Evolutionary conservation across 2,797 vertebrate genomes (phyloP).

Genomic region (Chaetodon trifasciatus): DNA sequence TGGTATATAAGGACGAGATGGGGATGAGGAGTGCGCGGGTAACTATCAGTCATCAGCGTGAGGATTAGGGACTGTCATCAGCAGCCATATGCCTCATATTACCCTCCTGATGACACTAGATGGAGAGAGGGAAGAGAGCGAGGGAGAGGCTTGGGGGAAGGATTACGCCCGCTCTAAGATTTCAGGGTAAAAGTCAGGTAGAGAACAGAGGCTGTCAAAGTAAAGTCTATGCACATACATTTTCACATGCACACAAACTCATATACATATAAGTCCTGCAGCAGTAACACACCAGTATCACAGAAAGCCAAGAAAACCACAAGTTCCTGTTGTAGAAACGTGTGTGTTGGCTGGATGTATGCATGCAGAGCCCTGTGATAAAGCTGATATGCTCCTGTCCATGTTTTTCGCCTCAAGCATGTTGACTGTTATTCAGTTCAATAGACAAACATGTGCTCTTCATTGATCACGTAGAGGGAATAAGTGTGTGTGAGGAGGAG

Average conservation of each 20-base stretch:
- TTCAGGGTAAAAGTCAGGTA: slow-evolving; percentile 81
- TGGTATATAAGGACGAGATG: slow-evolving; percentile 59
- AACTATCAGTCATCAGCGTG: slow-evolving; percentile 78
- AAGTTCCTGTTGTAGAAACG: slow-evolving; percentile 66
- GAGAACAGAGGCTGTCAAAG: slow-evolving; percentile 75
- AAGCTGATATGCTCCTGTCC: slow-evolving; percentile 44
- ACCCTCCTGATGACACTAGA: slow-evolving; percentile 79
- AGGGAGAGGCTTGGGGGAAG: slow-evolving; percentile 62
- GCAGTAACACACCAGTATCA: slow-evolving; percentile 47
- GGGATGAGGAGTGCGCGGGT: slow-evolving; percentile 67
- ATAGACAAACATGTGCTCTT: slow-evolving; percentile 61
- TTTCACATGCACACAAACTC: slow-evolving; percentile 34
- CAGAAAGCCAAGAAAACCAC: slow-evolving; percentile 64
- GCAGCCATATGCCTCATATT: slow-evolving; percentile 80
- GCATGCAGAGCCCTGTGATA: slow-evolving; percentile 18
- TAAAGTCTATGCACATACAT: slow-evolving; percentile 38
- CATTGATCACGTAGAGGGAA: slow-evolving; percentile 64
- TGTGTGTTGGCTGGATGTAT: neutral
- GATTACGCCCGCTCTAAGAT: slow-evolving; percentile 78
- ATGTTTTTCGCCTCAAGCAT: slow-evolving; percentile 45
- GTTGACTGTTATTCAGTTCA: slow-evolving; percentile 64
- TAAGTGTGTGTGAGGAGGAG: slow-evolving; percentile 33
- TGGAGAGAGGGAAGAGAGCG: slow-evolving; percentile 53
- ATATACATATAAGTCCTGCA: slow-evolving; percentile 43
- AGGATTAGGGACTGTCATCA: slow-evolving; percentile 83